Base-by-base conservation (phyloP, 37 sponge, comb jelly and placozoan genomes). In the Tethya wilhelma region DNA sequence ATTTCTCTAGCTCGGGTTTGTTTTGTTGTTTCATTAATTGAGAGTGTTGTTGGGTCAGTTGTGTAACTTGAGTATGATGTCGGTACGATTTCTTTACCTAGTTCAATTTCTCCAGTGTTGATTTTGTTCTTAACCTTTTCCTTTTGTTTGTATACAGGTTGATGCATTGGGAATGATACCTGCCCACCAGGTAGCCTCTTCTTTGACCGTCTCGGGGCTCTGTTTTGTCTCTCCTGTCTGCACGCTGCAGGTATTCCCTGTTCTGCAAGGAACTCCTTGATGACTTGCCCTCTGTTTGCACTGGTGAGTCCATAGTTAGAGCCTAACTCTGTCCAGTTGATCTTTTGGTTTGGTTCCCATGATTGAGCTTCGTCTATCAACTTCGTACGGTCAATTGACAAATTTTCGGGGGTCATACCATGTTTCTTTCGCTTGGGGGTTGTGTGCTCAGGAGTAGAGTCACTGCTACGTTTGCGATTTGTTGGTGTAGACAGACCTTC, bases 11-110 rank as follows among this genome's bases (percentile, higher is more conserved):
- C 60, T 22, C 42, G 38, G 11, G 59, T 28, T 14, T 36, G 38
- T 20, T 55, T 43, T 60, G 26, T 59, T 25, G 36, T n/a, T 75
- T 75, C 62, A 23, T 38, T 36, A 25, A 75, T 59, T 20, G 34
- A 17, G n/a, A n/a, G n/a, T n/a, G n/a, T n/a, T n/a, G n/a, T 38
- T 34, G 40, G 22, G 40, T 59, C 42, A 39, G 38, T 28, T 60
- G 23, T 75, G 40, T 39, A 75, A 28, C 38, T 59, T 38, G 17
- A 17, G 62, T 71, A 71, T 11, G 49, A 29, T 7, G 71, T 30
- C n/a, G 49, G 49, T n/a, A 75, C 76, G 14, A 75, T 63, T 59
- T 75, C 63, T 23, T 75, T n/a, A 34, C 76, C 76, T 12, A 75
- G 32, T 26, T 37, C 42, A 14, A 58, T 37, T 42, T 75, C 62